A percentile compares a stretch with the other conserved stretches of the same genome.
Evolutionary conservation across 2,888 invertebrate genomes (phyloP).

Genomic region (Danaus chrysippus): DNA sequence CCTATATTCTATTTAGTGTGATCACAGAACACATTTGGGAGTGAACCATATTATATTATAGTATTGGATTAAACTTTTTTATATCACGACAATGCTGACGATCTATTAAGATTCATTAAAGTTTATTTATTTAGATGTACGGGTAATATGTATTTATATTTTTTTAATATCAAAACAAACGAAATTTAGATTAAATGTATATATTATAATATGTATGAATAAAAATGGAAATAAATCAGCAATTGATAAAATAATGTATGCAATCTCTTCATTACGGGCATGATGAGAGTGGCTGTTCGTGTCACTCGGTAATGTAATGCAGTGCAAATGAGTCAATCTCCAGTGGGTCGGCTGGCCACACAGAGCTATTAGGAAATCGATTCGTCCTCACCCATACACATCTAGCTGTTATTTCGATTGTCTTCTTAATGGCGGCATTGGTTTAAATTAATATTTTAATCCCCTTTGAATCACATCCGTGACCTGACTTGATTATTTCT

Average conservation of each 20-base stretch:
- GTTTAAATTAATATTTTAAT: slow-evolving; percentile 44
- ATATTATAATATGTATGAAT: too few relatives aligned
- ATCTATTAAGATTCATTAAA: too few relatives aligned
- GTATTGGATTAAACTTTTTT: too few relatives aligned
- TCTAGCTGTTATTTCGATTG: slow-evolving; percentile 45
- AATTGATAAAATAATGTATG: slow-evolving; percentile 33
- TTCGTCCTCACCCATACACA: slow-evolving; percentile 51
- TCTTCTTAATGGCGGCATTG: slow-evolving; percentile 42
- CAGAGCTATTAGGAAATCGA: slow-evolving; percentile 74
- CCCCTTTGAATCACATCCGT: slow-evolving; percentile 29
- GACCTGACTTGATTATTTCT: slow-evolving; percentile 5
- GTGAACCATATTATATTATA: too few relatives aligned
- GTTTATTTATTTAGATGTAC: too few relatives aligned
- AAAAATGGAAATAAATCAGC: slow-evolving; percentile 7
- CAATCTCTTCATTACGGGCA: slow-evolving; percentile 64
- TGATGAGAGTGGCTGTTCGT: slow-evolving; percentile 76
- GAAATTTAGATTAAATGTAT: too few relatives aligned
- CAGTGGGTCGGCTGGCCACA: slow-evolving; percentile 62
- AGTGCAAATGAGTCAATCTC: slow-evolving; percentile 79
- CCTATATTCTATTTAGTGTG: not conserved
- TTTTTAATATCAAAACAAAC: too few relatives aligned
- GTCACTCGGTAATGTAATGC: slow-evolving; percentile 77
- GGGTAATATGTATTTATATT: too few relatives aligned
- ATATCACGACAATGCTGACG: too few relatives aligned
- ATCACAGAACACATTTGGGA: not conserved